Conservation (phyloP, 1,140 invertebrate species). For the Dinoponera quadriceps region DNA sequence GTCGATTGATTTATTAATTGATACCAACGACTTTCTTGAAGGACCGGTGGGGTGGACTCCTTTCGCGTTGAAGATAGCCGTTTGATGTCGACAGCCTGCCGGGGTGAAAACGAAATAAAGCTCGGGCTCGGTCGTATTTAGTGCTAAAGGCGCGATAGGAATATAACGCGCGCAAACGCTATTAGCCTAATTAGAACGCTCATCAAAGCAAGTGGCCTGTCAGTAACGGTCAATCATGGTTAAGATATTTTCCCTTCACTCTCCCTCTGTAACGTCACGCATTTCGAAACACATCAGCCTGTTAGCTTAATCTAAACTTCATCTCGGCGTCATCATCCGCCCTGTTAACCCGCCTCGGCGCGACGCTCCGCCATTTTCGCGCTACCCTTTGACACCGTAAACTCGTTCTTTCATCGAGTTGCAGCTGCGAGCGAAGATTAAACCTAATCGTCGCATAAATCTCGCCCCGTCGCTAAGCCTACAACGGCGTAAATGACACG, state of each 20-base stretch:
- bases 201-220: not conserved
- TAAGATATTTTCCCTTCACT: not conserved
- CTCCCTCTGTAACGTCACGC: not conserved
- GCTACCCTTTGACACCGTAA: not conserved
- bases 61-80: not conserved
- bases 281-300: not conserved
- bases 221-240: not conserved
- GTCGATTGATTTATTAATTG: no score
- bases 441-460: slow-evolving; percentile 55
- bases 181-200: slow-evolving; percentile 6
- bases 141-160: not conserved
- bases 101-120: not conserved
- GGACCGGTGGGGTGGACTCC: no score
- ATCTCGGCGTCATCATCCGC: not conserved
- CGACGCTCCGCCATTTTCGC: not conserved
- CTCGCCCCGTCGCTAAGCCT: slow-evolving; percentile 44
- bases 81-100: not conserved
- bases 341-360: not conserved
- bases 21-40: no score
- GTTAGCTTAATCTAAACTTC: not conserved
- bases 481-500: slow-evolving; percentile 49
- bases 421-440: slow-evolving; percentile 35
- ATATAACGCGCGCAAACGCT: not conserved
- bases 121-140: not conserved
- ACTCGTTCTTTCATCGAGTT: slow-evolving; percentile 42